A percentile compares a stretch with the other conserved stretches of the same genome.
Conservation (phyloP, 2,797 vertebrate species). For the Harpagifer antarcticus region DNA sequence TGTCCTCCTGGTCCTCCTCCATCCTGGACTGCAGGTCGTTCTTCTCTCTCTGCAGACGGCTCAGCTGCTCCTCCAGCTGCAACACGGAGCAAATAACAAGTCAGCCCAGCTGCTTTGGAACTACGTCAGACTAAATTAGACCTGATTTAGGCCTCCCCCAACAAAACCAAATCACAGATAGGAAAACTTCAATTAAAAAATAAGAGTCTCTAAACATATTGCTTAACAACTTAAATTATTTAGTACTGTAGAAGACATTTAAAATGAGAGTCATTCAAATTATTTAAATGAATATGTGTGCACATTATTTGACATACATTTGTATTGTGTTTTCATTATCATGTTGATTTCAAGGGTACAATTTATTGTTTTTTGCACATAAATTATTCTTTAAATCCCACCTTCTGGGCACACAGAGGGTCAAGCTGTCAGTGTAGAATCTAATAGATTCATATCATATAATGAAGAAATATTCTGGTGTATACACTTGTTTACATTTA, state of each 20-base stretch:
- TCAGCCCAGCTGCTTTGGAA: not conserved
- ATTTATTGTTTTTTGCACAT: not conserved
- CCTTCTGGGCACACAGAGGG: too few relatives aligned
- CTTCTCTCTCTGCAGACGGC: conserved; percentile 95
- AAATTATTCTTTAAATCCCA: not conserved
- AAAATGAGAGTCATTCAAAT: too few relatives aligned
- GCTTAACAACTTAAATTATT: too few relatives aligned
- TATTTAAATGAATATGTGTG: too few relatives aligned
- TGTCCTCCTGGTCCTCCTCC: conserved; percentile 98
- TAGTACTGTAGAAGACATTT: too few relatives aligned
- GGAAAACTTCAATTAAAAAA: not conserved
- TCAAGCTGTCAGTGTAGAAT: too few relatives aligned
- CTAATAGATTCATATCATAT: too few relatives aligned
- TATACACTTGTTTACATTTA: not conserved
- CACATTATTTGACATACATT: too few relatives aligned
- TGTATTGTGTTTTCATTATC: not conserved
- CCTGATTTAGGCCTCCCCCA: too few relatives aligned
- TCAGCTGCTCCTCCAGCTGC: conserved; percentile 97
- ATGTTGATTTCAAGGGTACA: not conserved
- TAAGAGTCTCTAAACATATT: not conserved
- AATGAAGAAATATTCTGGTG: not conserved
- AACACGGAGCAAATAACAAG: conserved; percentile 19
- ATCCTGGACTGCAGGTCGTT: conserved; percentile 95
- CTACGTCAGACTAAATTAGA: not conserved
- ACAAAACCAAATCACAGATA: not conserved